Percentiles rank a stretch among this genome's conserved stretches.
These are phyloP conservation scores for Orchestes rusci DNA, from an alignment of 2,888 invertebrate genomes.

Conservation along the genomic window DNA sequence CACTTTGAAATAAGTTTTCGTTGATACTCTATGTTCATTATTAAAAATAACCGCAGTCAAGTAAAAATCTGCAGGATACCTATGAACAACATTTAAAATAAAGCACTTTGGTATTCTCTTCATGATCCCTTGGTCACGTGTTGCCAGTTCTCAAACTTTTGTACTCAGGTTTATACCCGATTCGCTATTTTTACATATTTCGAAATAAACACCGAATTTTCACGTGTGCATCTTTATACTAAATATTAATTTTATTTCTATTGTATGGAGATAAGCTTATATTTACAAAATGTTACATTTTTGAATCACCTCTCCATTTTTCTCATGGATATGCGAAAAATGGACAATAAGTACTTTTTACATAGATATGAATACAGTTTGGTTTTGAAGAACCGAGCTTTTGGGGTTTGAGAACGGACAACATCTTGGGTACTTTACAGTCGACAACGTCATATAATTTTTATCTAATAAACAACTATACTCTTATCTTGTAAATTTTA, in stretches of 20 bases:
- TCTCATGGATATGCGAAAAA: slow-evolving; percentile 9
- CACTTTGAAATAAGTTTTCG: no score
- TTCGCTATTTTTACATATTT: slow-evolving; percentile 36
- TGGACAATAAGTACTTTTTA: slow-evolving; percentile 15
- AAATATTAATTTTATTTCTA: slow-evolving; percentile 33
- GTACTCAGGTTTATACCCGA: slow-evolving; percentile 40
- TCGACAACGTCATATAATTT: slow-evolving; percentile 41
- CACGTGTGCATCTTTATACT: slow-evolving; percentile 40
- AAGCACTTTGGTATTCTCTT: slow-evolving; percentile 44
- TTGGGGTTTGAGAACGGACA: slow-evolving; percentile 39
- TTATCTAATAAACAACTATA: slow-evolving; percentile 39
- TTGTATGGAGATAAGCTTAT: slow-evolving; percentile 41
- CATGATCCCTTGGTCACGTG: slow-evolving; percentile 40
- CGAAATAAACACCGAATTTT: slow-evolving; percentile 38
- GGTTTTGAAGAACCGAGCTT: slow-evolving; percentile 39
- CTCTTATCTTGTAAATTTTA: slow-evolving; percentile 34
- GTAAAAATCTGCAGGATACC: slow-evolving; percentile 45
- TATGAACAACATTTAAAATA: slow-evolving; percentile 40
- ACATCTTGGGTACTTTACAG: slow-evolving; percentile 41
- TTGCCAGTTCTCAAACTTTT: slow-evolving; percentile 41
- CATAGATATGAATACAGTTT: slow-evolving; percentile 32
- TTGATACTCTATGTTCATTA: no score
- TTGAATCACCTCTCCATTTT: slow-evolving; percentile 10
- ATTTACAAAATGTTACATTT: slow-evolving; percentile 32
- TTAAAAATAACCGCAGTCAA: slow-evolving; percentile 36